phyloP scores from a whole-genome alignment of 2,888 invertebrate species.

The Dryomyza anilis region DNA sequence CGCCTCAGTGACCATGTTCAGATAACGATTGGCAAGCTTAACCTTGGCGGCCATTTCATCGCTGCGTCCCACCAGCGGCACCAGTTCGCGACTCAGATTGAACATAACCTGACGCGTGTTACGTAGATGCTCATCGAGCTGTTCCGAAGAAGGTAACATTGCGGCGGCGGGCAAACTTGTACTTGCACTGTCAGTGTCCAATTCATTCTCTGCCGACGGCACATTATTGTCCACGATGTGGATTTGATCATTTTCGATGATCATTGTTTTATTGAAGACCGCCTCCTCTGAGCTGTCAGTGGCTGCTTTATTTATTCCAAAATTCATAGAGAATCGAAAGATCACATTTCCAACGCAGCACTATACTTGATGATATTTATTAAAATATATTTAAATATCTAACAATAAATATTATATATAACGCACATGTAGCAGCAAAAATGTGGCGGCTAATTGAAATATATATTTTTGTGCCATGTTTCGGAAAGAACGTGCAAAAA shows the following conservation, averaged over 20 bases:
- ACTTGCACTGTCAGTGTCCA: background rate
- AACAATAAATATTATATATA: too few relatives aligned
- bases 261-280: background rate
- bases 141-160: too few relatives aligned
- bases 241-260: background rate
- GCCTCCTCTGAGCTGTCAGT: background rate
- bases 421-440: too few relatives aligned
- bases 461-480: too few relatives aligned
- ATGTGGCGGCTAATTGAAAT: too few relatives aligned
- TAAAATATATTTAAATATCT: too few relatives aligned
- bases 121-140: background rate
- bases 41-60: background rate
- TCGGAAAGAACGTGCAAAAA: too few relatives aligned
- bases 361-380: background rate
- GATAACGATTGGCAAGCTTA: background rate
- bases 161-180: too few relatives aligned
- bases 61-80: constrained; percentile 3
- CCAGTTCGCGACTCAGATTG: background rate
- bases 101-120: background rate
- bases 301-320: background rate
- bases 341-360: background rate
- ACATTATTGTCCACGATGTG: background rate
- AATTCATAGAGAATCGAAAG: background rate
- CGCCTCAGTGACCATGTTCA: background rate
- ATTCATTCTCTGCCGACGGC: background rate